Conservation (phyloP, 1,140 invertebrate genomes). For the Drosophila littoralis region DNA sequence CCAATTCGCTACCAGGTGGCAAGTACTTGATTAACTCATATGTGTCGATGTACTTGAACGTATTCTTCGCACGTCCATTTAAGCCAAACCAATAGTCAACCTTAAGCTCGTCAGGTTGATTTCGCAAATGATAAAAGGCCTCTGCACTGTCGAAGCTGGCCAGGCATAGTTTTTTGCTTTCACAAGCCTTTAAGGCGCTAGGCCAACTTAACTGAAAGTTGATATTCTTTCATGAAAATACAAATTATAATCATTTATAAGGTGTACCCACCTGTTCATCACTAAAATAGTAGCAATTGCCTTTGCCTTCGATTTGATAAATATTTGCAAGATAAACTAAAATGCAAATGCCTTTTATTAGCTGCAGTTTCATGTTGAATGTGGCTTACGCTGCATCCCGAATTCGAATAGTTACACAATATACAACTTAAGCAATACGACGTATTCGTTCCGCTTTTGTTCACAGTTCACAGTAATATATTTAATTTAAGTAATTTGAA, state of each 20-base stretch:
- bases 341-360: neutral
- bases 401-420: neutral
- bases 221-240: neutral
- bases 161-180: neutral
- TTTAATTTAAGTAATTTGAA: neutral
- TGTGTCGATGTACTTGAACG: neutral
- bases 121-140: neutral
- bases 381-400: neutral
- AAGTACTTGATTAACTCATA: neutral
- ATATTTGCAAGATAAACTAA: neutral
- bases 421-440: neutral
- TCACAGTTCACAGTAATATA: neutral
- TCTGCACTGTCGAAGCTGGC: neutral
- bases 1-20: neutral
- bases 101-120: neutral
- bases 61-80: neutral
- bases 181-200: neutral
- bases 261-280: neutral
- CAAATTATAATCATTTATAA: too few relatives aligned
- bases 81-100: slow-evolving; percentile 1
- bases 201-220: neutral
- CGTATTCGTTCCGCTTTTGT: neutral
- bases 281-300: slow-evolving; percentile 10
- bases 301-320: neutral
- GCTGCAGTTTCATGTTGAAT: neutral